Base-by-base conservation (phyloP, 2,888 invertebrate species). In the Galerucella nymphaeae region DNA sequence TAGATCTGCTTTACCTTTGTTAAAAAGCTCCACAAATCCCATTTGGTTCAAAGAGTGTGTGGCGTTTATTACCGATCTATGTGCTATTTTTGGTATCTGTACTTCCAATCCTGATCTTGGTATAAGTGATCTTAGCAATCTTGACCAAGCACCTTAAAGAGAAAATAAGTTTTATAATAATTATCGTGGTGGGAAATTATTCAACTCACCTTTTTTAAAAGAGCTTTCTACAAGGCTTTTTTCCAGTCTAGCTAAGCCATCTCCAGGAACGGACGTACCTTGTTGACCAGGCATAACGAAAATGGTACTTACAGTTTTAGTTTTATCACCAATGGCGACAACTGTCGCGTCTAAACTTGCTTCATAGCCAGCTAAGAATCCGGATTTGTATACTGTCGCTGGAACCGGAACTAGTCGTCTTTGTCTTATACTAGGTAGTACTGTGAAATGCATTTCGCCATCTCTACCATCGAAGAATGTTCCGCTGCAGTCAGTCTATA, bases 201-300 rank as follows among this genome's bases (percentile, higher is more conserved):
- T 42, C 4, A 38, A 66, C 64, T 63, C 67, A 78, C 81, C 90
- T 66, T 92, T 90, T 13, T 90, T 89, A 66, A 92, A 91, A 2
- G 91, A 91, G 42, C 90, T 88, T 73, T 91, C 91, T 9, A 93
- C 86, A 1, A 95, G 85, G 66, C 93, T 90, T 73, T 90, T 90
- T 82, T 95, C 95, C 0, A 96, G 87, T 14, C 91, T 89, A 69
- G 93, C 91, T 72, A 95, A 87, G 71, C 93, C 94, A 81, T 95
- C 95, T 0, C 93, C 93, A 0, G 93, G 93, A 2, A 94, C 93
- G 0, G 92, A 89, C 68, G 93, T 91, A 38, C 95, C 94, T 86
- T 95, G 94, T 83, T 95, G 94, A 0, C 96, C 96, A 0, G 96
- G 96, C 88, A 96, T 92, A 0, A 96, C 89, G 78, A 95, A 92